Percentiles rank a stretch among this genome's conserved stretches.
Conservation (phyloP, 1,140 invertebrate genomes). For the Drosophila miranda region DNA sequence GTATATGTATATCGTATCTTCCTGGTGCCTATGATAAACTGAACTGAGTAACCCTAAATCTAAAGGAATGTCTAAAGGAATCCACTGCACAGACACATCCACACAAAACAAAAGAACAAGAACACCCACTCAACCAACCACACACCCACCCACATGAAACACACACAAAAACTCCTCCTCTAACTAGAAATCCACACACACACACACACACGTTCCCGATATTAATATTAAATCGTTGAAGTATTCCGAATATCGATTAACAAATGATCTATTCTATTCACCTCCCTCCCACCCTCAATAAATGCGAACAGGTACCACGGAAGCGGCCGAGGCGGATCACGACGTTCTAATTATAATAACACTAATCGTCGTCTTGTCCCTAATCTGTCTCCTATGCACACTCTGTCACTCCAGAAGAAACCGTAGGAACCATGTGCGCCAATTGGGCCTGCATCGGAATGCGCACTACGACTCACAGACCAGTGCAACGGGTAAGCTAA, state of each 20-base stretch:
- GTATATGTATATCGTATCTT: slow-evolving; percentile 18
- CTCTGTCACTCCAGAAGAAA: slow-evolving; percentile 83
- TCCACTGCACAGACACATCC: slow-evolving; percentile 28
- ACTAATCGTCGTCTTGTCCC: slow-evolving; percentile 83
- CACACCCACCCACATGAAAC: slow-evolving; percentile 16
- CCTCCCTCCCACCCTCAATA: slow-evolving; percentile 2
- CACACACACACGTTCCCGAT: slow-evolving; percentile 26
- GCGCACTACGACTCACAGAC: slow-evolving; percentile 82
- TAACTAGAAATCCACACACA: slow-evolving; percentile 26
- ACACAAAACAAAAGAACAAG: slow-evolving; percentile 13
- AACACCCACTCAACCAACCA: slow-evolving; percentile 23
- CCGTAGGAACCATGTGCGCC: slow-evolving; percentile 79
- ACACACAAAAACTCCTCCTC: slow-evolving; percentile 6
- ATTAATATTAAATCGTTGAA: not conserved
- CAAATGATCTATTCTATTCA: slow-evolving; percentile 14
- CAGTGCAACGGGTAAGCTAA: slow-evolving; percentile 75
- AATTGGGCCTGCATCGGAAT: slow-evolving; percentile 81
- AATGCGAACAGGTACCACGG: slow-evolving; percentile 80
- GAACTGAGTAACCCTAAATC: slow-evolving; percentile 48
- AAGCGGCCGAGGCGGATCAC: slow-evolving; percentile 83
- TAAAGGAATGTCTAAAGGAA: slow-evolving; percentile 10
- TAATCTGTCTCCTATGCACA: slow-evolving; percentile 83
- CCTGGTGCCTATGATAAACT: slow-evolving; percentile 44
- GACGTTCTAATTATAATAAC: slow-evolving; percentile 83
- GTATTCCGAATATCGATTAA: slow-evolving; percentile 6